phyloP scores from a whole-genome alignment of 2,797 vertebrate species.

The Rousettus madagascariensis region DNA sequence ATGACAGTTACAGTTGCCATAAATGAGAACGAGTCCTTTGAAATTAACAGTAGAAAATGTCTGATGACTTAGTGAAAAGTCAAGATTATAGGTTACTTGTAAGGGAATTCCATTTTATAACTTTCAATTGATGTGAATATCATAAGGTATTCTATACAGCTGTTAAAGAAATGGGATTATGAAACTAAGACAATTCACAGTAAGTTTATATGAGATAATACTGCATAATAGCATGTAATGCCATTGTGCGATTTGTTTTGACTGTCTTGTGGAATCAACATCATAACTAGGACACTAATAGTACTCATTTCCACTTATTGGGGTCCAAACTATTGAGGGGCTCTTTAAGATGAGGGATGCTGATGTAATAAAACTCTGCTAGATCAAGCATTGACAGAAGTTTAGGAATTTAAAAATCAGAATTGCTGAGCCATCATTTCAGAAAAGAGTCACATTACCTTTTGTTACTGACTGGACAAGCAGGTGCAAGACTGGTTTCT shows the following conservation, averaged over 20 bases:
- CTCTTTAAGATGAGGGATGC: background rate
- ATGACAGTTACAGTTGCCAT: background rate
- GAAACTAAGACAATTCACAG: conserved; percentile 47
- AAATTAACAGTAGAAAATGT: conserved; percentile 33
- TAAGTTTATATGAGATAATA: background rate
- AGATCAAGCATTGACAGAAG: background rate
- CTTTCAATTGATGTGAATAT: conserved; percentile 14
- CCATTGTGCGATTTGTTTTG: background rate
- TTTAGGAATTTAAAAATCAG: conserved; percentile 29
- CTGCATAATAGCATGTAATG: background rate
- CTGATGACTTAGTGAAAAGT: background rate
- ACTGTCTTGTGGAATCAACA: background rate
- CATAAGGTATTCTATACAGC: background rate
- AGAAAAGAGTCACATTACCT: background rate
- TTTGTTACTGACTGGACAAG: background rate
- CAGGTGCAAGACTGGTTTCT: background rate
- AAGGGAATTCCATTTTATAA: conserved; percentile 15
- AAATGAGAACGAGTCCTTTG: conserved; percentile 1
- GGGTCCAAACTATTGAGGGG: background rate
- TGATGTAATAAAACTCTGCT: background rate
- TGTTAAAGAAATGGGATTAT: conserved; percentile 13
- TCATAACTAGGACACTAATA: background rate
- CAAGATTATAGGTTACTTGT: conserved; percentile 13
- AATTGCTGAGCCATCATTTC: background rate
- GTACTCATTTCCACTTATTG: background rate